Evolutionary conservation across 2,888 invertebrate species (phyloP).

Genomic region (Macropis europaea): DNA sequence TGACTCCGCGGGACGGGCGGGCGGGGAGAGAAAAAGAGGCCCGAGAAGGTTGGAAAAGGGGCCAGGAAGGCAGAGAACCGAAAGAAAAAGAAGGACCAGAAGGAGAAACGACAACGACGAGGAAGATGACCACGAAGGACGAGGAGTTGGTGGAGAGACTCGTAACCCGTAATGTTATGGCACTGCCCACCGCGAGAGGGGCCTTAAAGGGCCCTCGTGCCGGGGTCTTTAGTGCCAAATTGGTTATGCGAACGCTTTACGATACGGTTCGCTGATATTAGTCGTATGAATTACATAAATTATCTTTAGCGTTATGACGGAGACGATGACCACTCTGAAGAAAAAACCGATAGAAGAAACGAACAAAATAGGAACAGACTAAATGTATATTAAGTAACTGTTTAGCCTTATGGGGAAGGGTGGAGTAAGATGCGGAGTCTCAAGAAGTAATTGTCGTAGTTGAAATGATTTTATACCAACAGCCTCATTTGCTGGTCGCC

Average conservation of each 20-base stretch:
- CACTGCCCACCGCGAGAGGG: slow-evolving; percentile 69
- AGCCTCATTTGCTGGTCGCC: no score
- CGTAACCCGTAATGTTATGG: slow-evolving; percentile 74
- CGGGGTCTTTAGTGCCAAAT: slow-evolving; percentile 75
- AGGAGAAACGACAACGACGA: slow-evolving; percentile 36
- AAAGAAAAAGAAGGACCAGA: slow-evolving; percentile 13
- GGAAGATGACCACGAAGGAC: slow-evolving; percentile 50
- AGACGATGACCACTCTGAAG: slow-evolving; percentile 17
- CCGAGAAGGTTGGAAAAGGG: slow-evolving; percentile 51
- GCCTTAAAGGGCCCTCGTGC: slow-evolving; percentile 67
- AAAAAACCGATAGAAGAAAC: not conserved
- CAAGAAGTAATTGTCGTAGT: no score
- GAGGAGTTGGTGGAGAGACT: slow-evolving; percentile 56
- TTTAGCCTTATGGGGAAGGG: no score
- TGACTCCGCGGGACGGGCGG: slow-evolving; percentile 58
- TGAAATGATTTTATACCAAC: no score
- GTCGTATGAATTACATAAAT: slow-evolving; percentile 73
- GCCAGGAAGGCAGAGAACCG: slow-evolving; percentile 36
- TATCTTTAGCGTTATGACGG: slow-evolving; percentile 63
- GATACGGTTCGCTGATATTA: slow-evolving; percentile 69
- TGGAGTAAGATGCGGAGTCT: no score
- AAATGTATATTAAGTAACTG: no score
- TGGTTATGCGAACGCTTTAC: slow-evolving; percentile 75
- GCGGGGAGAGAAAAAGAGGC: slow-evolving; percentile 43
- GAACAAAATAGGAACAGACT: no score